Conservation (phyloP, 2,797 vertebrate species). For the Spinus pinus region DNA sequence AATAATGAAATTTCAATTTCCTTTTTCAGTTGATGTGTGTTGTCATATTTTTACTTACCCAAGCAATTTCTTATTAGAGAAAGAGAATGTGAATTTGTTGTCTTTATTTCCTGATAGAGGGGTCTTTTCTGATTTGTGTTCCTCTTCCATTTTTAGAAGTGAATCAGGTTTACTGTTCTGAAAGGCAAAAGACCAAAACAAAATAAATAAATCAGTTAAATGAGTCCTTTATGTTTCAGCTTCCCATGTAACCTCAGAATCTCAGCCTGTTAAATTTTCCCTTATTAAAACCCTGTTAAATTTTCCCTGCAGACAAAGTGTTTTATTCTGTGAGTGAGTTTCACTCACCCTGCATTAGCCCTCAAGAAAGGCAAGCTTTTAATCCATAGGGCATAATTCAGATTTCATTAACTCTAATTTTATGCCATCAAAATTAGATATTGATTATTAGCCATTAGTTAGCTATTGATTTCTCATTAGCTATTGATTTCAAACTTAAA, state of each 20-base stretch:
- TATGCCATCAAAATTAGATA: not conserved
- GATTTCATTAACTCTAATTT: not conserved
- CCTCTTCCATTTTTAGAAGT: constrained; percentile 97
- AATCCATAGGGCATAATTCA: not conserved
- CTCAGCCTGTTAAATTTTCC: not conserved
- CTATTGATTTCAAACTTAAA: not conserved
- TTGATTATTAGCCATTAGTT: not conserved
- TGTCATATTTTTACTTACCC: constrained; percentile 77
- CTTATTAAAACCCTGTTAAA: not conserved
- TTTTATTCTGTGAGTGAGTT: not conserved
- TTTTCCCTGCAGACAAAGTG: not conserved
- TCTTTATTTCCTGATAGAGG: constrained; percentile 87
- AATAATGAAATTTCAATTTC: not conserved
- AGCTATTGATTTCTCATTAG: not conserved
- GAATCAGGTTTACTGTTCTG: constrained; percentile 99
- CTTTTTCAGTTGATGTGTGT: not conserved
- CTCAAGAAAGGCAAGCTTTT: not conserved
- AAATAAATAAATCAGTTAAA: not conserved
- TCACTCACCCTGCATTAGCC: not conserved
- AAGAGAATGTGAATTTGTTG: constrained; percentile 92
- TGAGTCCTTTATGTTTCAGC: not conserved
- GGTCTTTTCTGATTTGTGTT: constrained; percentile 89
- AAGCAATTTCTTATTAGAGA: constrained; percentile 91
- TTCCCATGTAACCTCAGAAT: not conserved
- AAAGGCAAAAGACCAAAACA: constrained; percentile 34